Evolutionary conservation across 2,113 vertebrate species (phyloP).

Genomic region (Oryzias celebensis): DNA sequence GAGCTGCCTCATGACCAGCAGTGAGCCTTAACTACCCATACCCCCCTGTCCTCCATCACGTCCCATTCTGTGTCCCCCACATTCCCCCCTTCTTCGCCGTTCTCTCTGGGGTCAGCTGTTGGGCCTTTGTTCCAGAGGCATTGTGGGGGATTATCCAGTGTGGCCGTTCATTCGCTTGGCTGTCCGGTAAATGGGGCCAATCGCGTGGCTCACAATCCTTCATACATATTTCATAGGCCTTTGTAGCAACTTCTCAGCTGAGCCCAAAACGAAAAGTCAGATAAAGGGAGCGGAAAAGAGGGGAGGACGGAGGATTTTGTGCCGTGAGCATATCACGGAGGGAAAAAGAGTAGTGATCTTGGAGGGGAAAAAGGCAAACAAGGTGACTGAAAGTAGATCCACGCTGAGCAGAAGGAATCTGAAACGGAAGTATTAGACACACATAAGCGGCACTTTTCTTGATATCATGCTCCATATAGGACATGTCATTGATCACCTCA

Average conservation of each 20-base stretch:
- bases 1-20: constrained; percentile 51
- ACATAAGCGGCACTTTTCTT: neutral
- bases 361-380: constrained; percentile 38
- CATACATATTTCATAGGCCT: constrained; percentile 77
- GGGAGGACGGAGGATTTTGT: constrained; percentile 9
- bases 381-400: constrained; percentile 27
- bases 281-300: constrained; percentile 43
- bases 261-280: constrained; percentile 72
- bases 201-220: constrained; percentile 73
- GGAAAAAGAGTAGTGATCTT: constrained; percentile 7
- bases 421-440: constrained; percentile 12
- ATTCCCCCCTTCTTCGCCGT: constrained; percentile 6
- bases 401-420: neutral
- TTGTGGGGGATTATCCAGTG: constrained; percentile 77
- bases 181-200: constrained; percentile 73
- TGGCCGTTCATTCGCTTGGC: constrained; percentile 67
- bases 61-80: constrained; percentile 5
- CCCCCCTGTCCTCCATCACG: constrained; percentile 39
- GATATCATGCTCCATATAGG: neutral
- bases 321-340: neutral
- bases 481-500: no score
- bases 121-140: constrained; percentile 74
- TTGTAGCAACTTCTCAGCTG: constrained; percentile 71
- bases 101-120: constrained; percentile 75
- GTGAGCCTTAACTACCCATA: constrained; percentile 56